A percentile compares a stretch with the other conserved stretches of the same genome.
phyloP scores from a whole-genome alignment of 64 coral and sea anemone species.

The Acropora yongei region DNA sequence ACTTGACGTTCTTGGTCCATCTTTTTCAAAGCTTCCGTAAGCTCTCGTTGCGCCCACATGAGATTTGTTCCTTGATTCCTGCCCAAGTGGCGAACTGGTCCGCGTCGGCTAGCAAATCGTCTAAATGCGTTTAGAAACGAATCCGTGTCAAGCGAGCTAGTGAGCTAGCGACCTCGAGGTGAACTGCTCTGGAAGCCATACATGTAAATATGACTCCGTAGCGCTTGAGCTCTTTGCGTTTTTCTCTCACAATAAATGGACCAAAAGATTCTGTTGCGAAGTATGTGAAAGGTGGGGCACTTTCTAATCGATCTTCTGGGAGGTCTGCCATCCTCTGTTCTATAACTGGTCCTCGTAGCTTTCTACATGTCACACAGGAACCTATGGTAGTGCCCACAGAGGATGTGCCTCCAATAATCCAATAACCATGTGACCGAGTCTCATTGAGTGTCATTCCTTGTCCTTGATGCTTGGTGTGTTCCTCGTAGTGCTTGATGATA shows the following conservation, averaged over 20 bases:
- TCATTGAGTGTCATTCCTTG: no score
- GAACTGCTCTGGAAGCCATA: conserved; percentile 6
- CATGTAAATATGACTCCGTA: conserved; percentile 25
- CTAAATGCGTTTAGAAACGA: conserved; percentile 55
- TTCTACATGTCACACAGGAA: neutral
- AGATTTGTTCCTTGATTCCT: conserved; percentile 56
- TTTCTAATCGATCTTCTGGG: neutral
- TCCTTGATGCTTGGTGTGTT: no score
- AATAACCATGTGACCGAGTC: no score
- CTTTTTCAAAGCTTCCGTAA: conserved; percentile 6
- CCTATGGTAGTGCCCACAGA: neutral
- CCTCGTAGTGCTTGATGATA: no score
- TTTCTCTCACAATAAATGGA: conserved; percentile 44
- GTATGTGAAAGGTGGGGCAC: neutral
- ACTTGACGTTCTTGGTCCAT: conserved; percentile 14
- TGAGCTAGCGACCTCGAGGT: neutral
- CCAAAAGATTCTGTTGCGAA: conserved; percentile 22
- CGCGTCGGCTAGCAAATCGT: conserved; percentile 24
- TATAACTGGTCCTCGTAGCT: neutral
- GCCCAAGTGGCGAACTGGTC: conserved; percentile 40
- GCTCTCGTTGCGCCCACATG: conserved; percentile 4
- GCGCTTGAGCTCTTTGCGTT: conserved; percentile 40
- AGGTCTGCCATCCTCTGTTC: neutral
- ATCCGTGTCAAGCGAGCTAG: conserved; percentile 34
- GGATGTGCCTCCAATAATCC: neutral